Base-by-base conservation (phyloP, 2,888 invertebrate species). In the Zaprionus lineosus region DNA sequence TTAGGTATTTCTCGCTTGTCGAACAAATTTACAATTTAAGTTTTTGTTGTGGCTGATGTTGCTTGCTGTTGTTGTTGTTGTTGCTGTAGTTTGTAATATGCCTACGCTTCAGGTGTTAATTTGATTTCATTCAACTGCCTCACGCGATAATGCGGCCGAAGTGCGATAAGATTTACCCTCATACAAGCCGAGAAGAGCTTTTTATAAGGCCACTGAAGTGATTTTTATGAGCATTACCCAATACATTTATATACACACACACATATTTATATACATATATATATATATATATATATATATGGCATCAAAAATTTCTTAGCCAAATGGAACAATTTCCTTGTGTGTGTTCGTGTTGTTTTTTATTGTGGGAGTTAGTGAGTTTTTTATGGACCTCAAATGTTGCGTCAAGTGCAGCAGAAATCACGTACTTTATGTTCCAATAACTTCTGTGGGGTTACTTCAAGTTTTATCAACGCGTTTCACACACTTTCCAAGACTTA, bases 131-230 rank as follows among this genome's bases (percentile, higher is more conserved):
- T 58, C 50, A 53, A 44, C 69, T 51, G 58, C 57, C 26, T 57
- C 52, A 56, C 34, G 63, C 65, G 79, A 67, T 73, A 73, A 65
- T 66, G 66, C 61, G 58, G 40, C 40, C 46, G 37, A 48, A 61
- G 65, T 53, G 68, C 69, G 85, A 85, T 85, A 78, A 83, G 84
- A 78, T 74, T 78, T 53, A 39, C 40, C 36, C 24, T 21, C 34
- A 44, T 7, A 51, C 63, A 47, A 59, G 57, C 48, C 44, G 14
- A 43, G 50, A 50, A 26, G 12, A 41, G 36, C 15, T 52, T 47
- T n/a, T 47, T 53, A 53, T 47, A 50, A 52, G 58, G 66, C 50
- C 60, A 53, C 56, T 46, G 29, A 41, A 73, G 55, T 61, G 64
- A 74, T 81, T 81, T 78, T 84, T 70, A 73, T 76, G 61, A 36